A percentile compares a stretch with the other conserved stretches of the same genome.
These are phyloP conservation scores for Drosophila koepferae DNA, from an alignment of 2,888 invertebrate species.

Conservation along the genomic window DNA sequence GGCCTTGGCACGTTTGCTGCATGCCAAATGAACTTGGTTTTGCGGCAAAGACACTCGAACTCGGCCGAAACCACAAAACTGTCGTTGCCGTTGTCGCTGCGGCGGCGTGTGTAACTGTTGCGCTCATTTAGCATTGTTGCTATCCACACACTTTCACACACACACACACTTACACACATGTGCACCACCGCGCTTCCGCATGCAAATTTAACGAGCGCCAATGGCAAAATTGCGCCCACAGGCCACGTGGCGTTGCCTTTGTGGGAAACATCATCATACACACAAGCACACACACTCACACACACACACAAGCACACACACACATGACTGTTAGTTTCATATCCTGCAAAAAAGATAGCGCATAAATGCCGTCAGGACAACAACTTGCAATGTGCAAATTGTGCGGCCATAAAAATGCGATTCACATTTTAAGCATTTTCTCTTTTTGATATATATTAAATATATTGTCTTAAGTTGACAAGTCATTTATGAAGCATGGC, in stretches of 20 bases:
- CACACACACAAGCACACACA: neutral
- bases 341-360: slow-evolving; percentile 57
- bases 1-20: slow-evolving; percentile 75
- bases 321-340: slow-evolving; percentile 59
- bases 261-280: slow-evolving; percentile 49
- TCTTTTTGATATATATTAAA: slow-evolving; percentile 2
- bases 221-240: slow-evolving; percentile 66
- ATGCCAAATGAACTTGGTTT: slow-evolving; percentile 69
- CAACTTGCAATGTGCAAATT: slow-evolving; percentile 48
- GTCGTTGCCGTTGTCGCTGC: slow-evolving; percentile 8
- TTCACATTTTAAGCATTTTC: slow-evolving; percentile 25
- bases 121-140: slow-evolving; percentile 48
- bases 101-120: slow-evolving; percentile 49
- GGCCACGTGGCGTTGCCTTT: slow-evolving; percentile 72
- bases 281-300: slow-evolving; percentile 10
- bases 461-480: slow-evolving; percentile 7
- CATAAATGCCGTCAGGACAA: slow-evolving; percentile 57
- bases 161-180: neutral
- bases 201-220: slow-evolving; percentile 81
- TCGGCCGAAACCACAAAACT: slow-evolving; percentile 60
- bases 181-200: slow-evolving; percentile 50
- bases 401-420: slow-evolving; percentile 18
- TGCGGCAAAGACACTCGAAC: slow-evolving; percentile 34
- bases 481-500: neutral
- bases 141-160: slow-evolving; percentile 4